These are phyloP conservation scores for Cerceris ruficornis DNA, from an alignment of 2,888 invertebrate genomes.

Conservation along the genomic window DNA sequence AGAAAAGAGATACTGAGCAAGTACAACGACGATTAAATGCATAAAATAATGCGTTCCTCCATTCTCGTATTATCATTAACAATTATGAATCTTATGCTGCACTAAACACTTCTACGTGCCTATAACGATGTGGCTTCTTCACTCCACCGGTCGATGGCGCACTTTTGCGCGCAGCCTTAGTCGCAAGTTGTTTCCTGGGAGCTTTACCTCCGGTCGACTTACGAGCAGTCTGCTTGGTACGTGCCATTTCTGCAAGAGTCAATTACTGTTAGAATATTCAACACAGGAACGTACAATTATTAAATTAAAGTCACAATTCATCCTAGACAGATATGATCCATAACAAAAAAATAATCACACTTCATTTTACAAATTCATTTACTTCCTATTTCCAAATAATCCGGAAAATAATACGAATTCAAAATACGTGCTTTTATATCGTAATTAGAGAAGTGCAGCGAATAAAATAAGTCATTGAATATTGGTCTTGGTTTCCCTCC, in stretches of 20 bases:
- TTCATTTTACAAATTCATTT: no score
- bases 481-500: constrained; percentile 74
- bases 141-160: constrained; percentile 97
- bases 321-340: no score
- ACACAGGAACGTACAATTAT: background rate
- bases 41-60: background rate
- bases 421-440: background rate
- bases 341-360: no score
- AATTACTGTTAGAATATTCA: background rate
- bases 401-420: no score
- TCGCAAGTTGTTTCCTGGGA: constrained; percentile 95
- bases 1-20: background rate
- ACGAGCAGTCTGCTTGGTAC: constrained; percentile 97
- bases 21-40: background rate
- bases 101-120: constrained; percentile 64
- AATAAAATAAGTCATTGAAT: background rate
- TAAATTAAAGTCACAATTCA: background rate
- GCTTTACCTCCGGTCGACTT: constrained; percentile 99
- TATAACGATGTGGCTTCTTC: constrained; percentile 98
- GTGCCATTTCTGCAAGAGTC: constrained; percentile 88
- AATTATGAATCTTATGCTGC: background rate
- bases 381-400: no score
- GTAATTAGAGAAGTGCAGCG: background rate
- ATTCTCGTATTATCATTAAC: background rate
- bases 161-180: constrained; percentile 97